Evolutionary conservation across 1,140 invertebrate genomes (phyloP).

Genomic region (Anastrepha obliqua): DNA sequence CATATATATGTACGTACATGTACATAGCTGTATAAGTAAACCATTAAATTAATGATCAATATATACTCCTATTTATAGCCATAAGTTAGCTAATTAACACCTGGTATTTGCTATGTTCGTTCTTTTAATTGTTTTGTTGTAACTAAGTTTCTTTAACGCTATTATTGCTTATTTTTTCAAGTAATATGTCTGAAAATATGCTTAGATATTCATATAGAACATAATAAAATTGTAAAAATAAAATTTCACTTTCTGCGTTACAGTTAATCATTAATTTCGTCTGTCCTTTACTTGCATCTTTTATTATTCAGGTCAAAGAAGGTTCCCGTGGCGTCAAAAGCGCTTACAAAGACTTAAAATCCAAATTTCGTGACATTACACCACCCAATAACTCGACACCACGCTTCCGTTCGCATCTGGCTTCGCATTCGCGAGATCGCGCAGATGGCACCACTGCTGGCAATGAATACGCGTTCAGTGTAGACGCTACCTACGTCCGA

Average conservation of each 20-base stretch:
- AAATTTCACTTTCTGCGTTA: too few species aligned
- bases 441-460: conserved; percentile 70
- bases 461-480: conserved; percentile 68
- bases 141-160: neutral
- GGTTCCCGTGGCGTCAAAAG: conserved; percentile 84
- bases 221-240: too few species aligned
- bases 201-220: neutral
- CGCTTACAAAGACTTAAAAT: conserved; percentile 83
- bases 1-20: conserved; percentile 28
- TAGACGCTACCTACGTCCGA: conserved; percentile 71
- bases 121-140: conserved; percentile 4
- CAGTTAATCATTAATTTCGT: too few species aligned
- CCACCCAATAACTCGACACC: conserved; percentile 62
- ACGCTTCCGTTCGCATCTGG: conserved; percentile 69
- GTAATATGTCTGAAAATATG: neutral
- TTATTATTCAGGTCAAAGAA: conserved; percentile 81
- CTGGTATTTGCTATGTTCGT: neutral
- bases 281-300: neutral
- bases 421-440: conserved; percentile 72
- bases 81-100: neutral
- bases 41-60: neutral
- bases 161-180: neutral
- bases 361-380: conserved; percentile 77
- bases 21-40: conserved; percentile 5
- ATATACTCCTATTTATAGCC: too few species aligned